Conservation (phyloP, 2,888 invertebrate species). For the Strigamia crassipes region DNA sequence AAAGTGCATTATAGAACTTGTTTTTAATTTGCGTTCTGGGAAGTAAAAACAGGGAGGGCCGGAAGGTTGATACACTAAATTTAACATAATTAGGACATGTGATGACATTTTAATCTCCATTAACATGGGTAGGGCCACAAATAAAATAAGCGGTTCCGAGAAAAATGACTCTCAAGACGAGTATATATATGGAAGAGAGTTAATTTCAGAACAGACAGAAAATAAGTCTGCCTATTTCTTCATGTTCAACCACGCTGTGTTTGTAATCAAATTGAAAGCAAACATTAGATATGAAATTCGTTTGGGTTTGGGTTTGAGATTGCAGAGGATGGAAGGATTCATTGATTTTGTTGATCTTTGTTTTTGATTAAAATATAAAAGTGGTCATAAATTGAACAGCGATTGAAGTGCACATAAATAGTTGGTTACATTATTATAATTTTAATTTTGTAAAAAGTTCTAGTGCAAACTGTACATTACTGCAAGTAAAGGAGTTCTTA, state of each 20-base stretch:
- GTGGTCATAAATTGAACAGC: no score
- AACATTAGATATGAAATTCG: neutral
- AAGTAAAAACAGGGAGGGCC: conserved; percentile 26
- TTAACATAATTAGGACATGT: conserved; percentile 30
- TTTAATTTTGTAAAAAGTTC: no score
- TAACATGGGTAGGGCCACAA: conserved; percentile 26
- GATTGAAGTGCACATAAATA: no score
- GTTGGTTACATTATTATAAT: no score
- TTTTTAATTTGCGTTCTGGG: conserved; percentile 9
- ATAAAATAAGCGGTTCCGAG: conserved; percentile 16
- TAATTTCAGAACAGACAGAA: neutral
- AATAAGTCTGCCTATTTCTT: neutral
- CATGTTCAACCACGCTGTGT: neutral
- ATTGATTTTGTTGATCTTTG: neutral
- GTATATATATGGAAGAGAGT: conserved; percentile 11
- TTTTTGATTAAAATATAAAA: neutral
- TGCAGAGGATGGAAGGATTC: neutral
- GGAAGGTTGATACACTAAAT: conserved; percentile 18
- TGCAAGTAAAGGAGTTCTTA: no score
- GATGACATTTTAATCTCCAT: conserved; percentile 30
- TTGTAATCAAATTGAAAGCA: neutral
- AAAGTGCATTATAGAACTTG: neutral
- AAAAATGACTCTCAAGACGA: conserved; percentile 22
- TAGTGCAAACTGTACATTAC: no score
- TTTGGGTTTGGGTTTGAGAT: neutral